Percentiles rank a stretch among this genome's conserved stretches.
Evolutionary conservation across 2,113 vertebrate species (phyloP).

Genomic region (Ceratotherium simum): DNA sequence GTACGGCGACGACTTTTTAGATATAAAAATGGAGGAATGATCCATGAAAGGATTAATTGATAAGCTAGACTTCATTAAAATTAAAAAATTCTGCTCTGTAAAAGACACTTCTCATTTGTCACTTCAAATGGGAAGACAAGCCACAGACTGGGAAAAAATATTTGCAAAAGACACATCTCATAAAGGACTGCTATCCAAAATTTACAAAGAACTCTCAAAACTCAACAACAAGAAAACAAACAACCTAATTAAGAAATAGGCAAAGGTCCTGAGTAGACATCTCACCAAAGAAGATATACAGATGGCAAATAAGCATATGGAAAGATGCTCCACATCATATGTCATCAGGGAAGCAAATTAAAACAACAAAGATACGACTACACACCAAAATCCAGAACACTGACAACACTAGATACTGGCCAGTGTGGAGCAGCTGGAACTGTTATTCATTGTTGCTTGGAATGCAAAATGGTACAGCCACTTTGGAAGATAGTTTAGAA

Average conservation of each 20-base stretch:
- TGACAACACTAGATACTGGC: background rate
- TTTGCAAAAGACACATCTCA: background rate
- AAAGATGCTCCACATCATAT: background rate
- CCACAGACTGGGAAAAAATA: background rate
- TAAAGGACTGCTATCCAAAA: constrained; percentile 18
- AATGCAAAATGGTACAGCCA: background rate
- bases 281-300: background rate
- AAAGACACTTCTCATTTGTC: background rate
- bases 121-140: background rate
- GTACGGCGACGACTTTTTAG: background rate
- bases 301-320: background rate
- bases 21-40: background rate
- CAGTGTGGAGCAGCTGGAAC: background rate
- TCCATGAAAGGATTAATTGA: background rate
- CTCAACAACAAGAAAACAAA: constrained; percentile 28
- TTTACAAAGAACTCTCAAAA: background rate
- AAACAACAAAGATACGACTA: background rate
- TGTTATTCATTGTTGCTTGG: background rate
- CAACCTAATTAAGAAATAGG: background rate
- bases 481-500: background rate
- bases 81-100: background rate
- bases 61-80: constrained; percentile 4
- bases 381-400: background rate
- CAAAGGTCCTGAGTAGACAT: background rate
- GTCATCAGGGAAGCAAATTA: background rate